Percentiles rank a stretch among this genome's conserved stretches.
Conservation (phyloP, 30 jellyfish, hydroid and myxozoan species). For the Clytia hemisphaerica region DNA sequence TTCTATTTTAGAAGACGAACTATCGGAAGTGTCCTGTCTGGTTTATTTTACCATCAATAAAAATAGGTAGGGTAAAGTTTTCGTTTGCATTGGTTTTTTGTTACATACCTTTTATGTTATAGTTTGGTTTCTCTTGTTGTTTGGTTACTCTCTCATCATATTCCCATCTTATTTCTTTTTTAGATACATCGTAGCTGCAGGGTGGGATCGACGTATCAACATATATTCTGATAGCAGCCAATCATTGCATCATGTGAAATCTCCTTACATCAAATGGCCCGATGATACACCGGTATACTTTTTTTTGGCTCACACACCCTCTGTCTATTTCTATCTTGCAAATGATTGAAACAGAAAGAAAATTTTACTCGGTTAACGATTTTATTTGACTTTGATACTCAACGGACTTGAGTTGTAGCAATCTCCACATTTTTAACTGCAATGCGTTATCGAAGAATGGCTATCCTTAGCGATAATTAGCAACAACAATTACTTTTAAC, state of each 20-base stretch:
- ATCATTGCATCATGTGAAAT: constrained; percentile 70
- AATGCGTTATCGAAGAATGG: too few relatives aligned
- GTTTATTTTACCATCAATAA: constrained; percentile 59
- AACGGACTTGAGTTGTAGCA: too few relatives aligned
- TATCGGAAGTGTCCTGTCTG: constrained; percentile 63
- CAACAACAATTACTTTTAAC: too few relatives aligned
- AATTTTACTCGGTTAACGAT: neutral
- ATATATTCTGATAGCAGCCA: constrained; percentile 73
- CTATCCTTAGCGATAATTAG: too few relatives aligned
- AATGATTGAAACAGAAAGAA: neutral
- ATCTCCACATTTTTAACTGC: neutral
- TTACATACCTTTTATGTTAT: neutral
- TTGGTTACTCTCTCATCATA: neutral
- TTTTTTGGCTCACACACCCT: too few relatives aligned
- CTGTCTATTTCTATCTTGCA: too few relatives aligned
- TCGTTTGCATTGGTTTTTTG: neutral
- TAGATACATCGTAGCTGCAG: constrained; percentile 85
- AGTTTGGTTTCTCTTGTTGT: neutral
- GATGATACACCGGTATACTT: constrained; percentile 61
- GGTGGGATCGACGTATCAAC: constrained; percentile 90
- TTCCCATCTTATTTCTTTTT: neutral
- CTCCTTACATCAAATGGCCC: constrained; percentile 76
- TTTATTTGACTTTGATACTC: neutral
- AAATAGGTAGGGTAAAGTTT: constrained; percentile 40
- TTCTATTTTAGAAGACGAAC: constrained; percentile 7